phyloP scores from a whole-genome alignment of 2,113 vertebrate genomes.

The Craseonycteris thonglongyai region DNA sequence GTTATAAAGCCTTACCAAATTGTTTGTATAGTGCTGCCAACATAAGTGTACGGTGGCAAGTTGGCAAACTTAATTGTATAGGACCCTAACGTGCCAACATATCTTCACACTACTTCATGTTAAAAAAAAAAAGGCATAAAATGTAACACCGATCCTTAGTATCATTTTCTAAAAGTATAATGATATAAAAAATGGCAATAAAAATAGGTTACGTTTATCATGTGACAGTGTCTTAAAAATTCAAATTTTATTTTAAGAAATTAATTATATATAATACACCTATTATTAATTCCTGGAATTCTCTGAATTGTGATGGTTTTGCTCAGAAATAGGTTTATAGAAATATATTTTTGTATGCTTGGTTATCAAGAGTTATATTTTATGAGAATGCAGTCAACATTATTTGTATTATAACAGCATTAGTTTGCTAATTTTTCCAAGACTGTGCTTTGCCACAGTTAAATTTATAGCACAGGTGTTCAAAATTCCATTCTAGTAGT shows the following conservation, averaged over 20 bases:
- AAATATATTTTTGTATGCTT: neutral
- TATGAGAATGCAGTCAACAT: neutral
- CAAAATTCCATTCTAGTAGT: neutral
- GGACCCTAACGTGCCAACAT: neutral
- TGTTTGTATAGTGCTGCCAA: too few species aligned
- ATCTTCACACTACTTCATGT: neutral
- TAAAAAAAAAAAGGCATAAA: neutral
- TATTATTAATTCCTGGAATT: neutral
- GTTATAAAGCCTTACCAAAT: too few species aligned
- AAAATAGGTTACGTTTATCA: neutral
- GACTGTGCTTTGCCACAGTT: neutral
- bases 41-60: too few species aligned
- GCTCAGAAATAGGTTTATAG: neutral
- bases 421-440: neutral
- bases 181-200: neutral
- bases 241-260: slow-evolving; percentile 14
- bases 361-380: neutral
- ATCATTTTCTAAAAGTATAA: neutral
- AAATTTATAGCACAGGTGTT: neutral
- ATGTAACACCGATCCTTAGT: neutral
- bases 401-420: neutral
- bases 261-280: neutral
- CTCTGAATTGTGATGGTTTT: neutral
- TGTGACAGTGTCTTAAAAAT: neutral
- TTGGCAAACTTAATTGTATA: too few species aligned